Evolutionary conservation across 2,113 vertebrate genomes (phyloP).

Genomic region (cattle (Bos taurus)): DNA sequence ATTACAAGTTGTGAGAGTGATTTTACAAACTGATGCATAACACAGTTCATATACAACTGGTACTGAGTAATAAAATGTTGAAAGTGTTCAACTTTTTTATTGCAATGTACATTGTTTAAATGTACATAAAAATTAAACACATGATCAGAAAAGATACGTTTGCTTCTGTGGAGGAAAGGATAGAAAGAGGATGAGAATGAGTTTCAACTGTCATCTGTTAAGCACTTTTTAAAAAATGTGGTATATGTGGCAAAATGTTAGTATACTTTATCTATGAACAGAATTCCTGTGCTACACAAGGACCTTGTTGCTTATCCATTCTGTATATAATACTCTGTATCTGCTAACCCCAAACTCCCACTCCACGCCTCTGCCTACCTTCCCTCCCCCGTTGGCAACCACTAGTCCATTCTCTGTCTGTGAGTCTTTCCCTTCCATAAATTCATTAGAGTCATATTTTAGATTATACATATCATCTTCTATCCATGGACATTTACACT

Average conservation of each 20-base stretch:
- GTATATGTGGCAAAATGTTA: neutral
- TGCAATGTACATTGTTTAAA: neutral
- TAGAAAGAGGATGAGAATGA: neutral
- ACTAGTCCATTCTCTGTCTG: neutral
- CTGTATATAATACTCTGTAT: neutral
- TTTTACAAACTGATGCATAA: neutral
- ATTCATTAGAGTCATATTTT: neutral
- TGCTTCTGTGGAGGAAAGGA: neutral
- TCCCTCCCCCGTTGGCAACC: neutral
- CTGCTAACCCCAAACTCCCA: neutral
- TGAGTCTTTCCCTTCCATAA: neutral
- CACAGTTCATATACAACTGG: neutral
- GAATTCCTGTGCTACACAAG: neutral
- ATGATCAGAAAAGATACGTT: neutral
- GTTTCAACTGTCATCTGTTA: neutral
- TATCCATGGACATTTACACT: neutral
- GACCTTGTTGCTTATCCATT: neutral
- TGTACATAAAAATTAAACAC: neutral
- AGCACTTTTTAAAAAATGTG: neutral
- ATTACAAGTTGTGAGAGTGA: neutral
- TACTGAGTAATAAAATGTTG: neutral
- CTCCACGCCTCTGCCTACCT: neutral
- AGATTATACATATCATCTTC: neutral
- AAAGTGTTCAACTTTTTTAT: neutral
- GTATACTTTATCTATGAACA: neutral